These are phyloP conservation scores for Tolypeutes matacus DNA, from an alignment of 2,797 vertebrate species.

Conservation along the genomic window DNA sequence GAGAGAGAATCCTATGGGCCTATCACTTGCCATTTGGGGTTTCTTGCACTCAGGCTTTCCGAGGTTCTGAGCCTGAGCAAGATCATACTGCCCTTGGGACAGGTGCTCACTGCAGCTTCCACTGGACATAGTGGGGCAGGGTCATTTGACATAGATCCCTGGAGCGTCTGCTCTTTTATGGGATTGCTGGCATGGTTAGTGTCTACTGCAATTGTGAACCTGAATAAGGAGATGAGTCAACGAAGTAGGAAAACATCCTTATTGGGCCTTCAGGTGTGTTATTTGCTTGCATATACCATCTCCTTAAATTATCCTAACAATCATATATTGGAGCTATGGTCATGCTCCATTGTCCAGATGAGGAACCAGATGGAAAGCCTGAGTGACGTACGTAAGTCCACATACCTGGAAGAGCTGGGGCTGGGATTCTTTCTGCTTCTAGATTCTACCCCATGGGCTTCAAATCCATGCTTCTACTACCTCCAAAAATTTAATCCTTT, in stretches of 20 bases:
- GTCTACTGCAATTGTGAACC: neutral
- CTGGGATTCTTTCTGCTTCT: neutral
- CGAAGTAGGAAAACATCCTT: neutral
- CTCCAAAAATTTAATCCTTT: neutral
- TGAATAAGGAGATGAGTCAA: neutral
- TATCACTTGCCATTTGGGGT: neutral
- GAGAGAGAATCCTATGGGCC: neutral
- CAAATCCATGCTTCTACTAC: neutral
- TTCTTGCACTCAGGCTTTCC: neutral
- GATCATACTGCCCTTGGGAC: neutral
- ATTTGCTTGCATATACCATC: rapidly evolving
- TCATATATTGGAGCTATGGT: no score
- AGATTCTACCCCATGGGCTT: neutral
- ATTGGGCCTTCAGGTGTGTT: neutral
- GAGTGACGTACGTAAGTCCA: neutral
- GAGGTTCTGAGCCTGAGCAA: neutral
- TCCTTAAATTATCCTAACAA: neutral
- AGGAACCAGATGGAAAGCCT: neutral
- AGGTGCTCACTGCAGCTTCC: neutral
- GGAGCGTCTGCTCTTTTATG: neutral
- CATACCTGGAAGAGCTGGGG: neutral
- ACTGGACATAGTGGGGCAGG: neutral
- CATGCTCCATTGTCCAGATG: rapidly evolving
- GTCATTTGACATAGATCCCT: neutral
- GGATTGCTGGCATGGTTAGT: neutral